Percentiles rank a stretch among this genome's conserved stretches.
These are phyloP conservation scores for Istiophorus platypterus DNA, from an alignment of 2,113 vertebrate genomes.

Conservation along the genomic window DNA sequence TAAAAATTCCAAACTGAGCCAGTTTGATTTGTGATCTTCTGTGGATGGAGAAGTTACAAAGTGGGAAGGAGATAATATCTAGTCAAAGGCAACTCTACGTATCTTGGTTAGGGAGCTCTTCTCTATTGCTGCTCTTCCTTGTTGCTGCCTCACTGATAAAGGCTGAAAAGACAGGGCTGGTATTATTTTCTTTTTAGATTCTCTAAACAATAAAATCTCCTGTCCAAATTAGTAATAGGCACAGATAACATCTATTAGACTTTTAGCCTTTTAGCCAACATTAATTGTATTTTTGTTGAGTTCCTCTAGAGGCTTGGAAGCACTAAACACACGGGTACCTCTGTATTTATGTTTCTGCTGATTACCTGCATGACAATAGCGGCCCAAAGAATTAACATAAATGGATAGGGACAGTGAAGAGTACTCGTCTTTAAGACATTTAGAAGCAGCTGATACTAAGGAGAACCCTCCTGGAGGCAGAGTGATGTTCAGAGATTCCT, in stretches of 20 bases:
- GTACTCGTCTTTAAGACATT: not conserved
- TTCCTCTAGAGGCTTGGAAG: not conserved
- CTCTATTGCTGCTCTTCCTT: not conserved
- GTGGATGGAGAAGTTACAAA: not conserved
- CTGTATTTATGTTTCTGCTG: not conserved
- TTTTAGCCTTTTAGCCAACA: not conserved
- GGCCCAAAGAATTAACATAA: not conserved
- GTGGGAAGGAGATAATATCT: not conserved
- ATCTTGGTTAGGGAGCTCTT: constrained; percentile 7
- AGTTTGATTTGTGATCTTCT: not conserved
- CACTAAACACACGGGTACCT: not conserved
- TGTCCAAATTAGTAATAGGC: not conserved
- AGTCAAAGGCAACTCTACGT: not conserved
- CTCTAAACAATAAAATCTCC: not conserved
- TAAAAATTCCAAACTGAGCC: too few species aligned
- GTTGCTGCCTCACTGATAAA: not conserved
- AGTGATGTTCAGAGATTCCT: constrained; percentile 80
- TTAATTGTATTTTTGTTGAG: not conserved
- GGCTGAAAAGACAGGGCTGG: not conserved
- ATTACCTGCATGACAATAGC: not conserved
- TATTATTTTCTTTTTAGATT: not conserved
- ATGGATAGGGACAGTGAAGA: not conserved
- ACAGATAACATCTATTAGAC: not conserved
- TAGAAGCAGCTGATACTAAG: constrained; percentile 44
- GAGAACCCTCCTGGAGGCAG: constrained; percentile 61